Base-by-base conservation (phyloP, 2,797 vertebrate species). In the Sebastes miniatus region DNA sequence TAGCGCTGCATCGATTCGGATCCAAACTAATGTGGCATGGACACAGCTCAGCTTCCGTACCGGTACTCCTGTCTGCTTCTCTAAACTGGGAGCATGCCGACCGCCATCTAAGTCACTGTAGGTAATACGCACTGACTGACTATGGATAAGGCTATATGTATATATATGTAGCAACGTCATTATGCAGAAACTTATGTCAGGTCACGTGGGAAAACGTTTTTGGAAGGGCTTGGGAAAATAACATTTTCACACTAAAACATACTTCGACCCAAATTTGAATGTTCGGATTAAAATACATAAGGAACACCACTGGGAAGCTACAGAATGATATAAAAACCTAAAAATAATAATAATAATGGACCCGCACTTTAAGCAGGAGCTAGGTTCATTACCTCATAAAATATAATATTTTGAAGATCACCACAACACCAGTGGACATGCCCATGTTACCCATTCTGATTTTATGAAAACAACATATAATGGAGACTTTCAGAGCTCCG, bases 361-460 rank as follows among this genome's bases (percentile, higher is more conserved):
- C n/a, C 0, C 2, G 9, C 20, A 4, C 18, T 52, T 52, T 52
- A 1, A 13, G 58, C 8, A 63, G 54, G 9, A 47, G 64, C 50
- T 58, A 20, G n/a, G 7, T 14, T 74, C 5, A 0, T 76, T 34
- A 58, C 32, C 29, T 57, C 12, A 63, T 58, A 22, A 54, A 80
- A 56, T 50, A n/a, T 71, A 68, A 78, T 73, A 34, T 47, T 47
- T 47, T 66, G 22, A 74, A 34, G 36, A 52, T 77, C 24, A 72
- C 69, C 20, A 65, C 20, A 25, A 18, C 56, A 61, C 31, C 36
- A 67, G 20, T 13, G 32, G 20, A 58, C 22, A 10, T 52, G 7
- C 16, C n/a, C 5, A 10, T 43, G 13, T 72, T 13, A 29, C 16
- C 31, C 24, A 5, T 34, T 75, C 13, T 54, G 20, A 67, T 79